Evolutionary conservation across 1,140 invertebrate genomes (phyloP).

Genomic region (Neodiprion pinetum): DNA sequence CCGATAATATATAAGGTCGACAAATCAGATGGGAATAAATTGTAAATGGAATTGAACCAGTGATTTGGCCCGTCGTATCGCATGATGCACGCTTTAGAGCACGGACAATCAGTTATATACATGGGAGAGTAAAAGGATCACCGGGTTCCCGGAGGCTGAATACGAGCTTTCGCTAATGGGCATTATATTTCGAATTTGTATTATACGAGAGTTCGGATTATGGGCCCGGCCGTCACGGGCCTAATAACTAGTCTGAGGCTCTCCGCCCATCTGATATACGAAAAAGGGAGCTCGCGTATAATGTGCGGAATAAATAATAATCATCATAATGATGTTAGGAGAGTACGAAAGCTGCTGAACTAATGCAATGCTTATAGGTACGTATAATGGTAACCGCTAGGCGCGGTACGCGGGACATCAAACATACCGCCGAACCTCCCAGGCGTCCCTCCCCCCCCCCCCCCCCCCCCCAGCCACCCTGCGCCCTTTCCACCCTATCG

Average conservation of each 20-base stretch:
- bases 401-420: neutral
- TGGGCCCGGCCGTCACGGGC: conserved; percentile 52
- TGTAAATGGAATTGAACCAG: no score
- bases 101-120: no score
- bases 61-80: no score
- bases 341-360: neutral
- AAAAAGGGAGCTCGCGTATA: conserved; percentile 42
- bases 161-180: conserved; percentile 38
- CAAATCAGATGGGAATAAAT: no score
- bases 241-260: conserved; percentile 51
- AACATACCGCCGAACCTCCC: conserved; percentile 1
- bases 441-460: neutral
- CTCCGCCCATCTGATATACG: conserved; percentile 43
- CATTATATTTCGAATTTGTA: conserved; percentile 49
- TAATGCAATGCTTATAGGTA: neutral
- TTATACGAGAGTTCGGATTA: conserved; percentile 44
- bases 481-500: neutral
- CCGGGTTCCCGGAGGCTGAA: neutral
- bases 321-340: conserved; percentile 36
- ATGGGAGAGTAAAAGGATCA: neutral
- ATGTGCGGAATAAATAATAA: conserved; percentile 52
- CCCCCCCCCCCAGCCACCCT: neutral
- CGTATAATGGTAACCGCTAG: neutral
- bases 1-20: no score
- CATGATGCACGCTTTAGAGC: no score